Base-by-base conservation (phyloP, 1,140 invertebrate species). In the Yoshiicerus persimilis region DNA sequence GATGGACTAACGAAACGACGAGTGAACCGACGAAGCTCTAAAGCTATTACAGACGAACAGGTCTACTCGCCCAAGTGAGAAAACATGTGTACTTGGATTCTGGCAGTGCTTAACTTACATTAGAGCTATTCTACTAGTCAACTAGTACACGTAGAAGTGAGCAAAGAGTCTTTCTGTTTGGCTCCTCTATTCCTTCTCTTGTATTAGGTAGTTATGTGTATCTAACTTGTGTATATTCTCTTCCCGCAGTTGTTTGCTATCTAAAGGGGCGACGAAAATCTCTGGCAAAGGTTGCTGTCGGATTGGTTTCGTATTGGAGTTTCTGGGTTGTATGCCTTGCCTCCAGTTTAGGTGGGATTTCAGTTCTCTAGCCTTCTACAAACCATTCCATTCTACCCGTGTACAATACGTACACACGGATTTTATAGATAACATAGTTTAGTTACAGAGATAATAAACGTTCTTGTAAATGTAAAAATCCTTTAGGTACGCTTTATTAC, bases 311-410 rank as follows among this genome's bases (percentile, higher is more conserved):
- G 75, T 80, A 80, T 36, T 80, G 30, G 32, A 80, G 75, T 80
- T 56, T 80, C 75, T 80, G 32, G 32, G 75, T n/a, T 38, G 47
- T 80, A 80, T 80, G 75, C 75, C 75, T 80, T 80, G 75, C 75
- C 75, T 80, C 75, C 75, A 80, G 32, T 80, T 80, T 80, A 80
- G 75, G 75, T 80, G 75, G 75, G 75, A 80, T 80, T 80, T 80
- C 75, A 38, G 13, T 80, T 32, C 25, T 25, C 66, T 80, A 80
- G 75, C 11, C 30, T 80, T 80, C 32, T 36, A 4, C 70, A 16
- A 11, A 36, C 75, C 32, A 30, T 8, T 36, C 70, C 32, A 32
- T 56, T 56, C 27, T 30, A 70, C 66, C 66, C 66, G 66, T 30
- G 30, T 70, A 47, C 64, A 70, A 27, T 66, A 27, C 30, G 30